Evolutionary conservation across 1,140 invertebrate species (phyloP).

Genomic region (Homalodisca vitripennis): DNA sequence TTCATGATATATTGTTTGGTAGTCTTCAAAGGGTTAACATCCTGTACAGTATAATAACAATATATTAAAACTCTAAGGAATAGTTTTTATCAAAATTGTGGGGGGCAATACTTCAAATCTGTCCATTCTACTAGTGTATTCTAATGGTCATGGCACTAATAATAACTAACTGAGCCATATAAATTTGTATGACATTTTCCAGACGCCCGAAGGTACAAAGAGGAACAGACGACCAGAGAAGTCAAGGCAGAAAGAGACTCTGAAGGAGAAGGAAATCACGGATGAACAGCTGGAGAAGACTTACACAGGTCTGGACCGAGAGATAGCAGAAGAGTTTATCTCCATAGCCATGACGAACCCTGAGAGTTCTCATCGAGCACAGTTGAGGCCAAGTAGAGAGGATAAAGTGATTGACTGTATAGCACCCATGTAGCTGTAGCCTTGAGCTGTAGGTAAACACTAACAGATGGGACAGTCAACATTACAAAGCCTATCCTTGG

Average conservation of each 20-base stretch:
- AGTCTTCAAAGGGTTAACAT: too few species aligned
- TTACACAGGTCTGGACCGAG: constrained; percentile 59
- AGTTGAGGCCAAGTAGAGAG: background rate
- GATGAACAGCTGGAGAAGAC: constrained; percentile 51
- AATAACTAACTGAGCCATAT: too few species aligned
- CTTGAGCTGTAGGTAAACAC: too few species aligned
- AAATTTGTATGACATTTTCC: background rate
- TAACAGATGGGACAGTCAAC: too few species aligned
- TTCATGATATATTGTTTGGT: too few species aligned
- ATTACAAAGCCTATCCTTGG: too few species aligned
- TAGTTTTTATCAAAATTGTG: background rate
- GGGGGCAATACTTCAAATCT: too few species aligned
- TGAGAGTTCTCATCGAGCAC: background rate
- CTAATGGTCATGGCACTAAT: too few species aligned
- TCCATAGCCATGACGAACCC: constrained; percentile 50
- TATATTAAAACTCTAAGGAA: background rate
- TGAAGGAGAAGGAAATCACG: constrained; percentile 32
- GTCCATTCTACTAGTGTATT: too few species aligned
- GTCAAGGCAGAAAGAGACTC: background rate
- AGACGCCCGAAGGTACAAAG: constrained; percentile 3
- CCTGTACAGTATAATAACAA: background rate
- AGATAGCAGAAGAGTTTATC: constrained; percentile 59
- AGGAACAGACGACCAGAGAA: background rate
- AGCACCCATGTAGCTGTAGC: constrained; percentile 15
- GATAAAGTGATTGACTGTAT: constrained; percentile 18